Base-by-base conservation (phyloP, 2,797 vertebrate species). In the Poeciliopsis gracilis region DNA sequence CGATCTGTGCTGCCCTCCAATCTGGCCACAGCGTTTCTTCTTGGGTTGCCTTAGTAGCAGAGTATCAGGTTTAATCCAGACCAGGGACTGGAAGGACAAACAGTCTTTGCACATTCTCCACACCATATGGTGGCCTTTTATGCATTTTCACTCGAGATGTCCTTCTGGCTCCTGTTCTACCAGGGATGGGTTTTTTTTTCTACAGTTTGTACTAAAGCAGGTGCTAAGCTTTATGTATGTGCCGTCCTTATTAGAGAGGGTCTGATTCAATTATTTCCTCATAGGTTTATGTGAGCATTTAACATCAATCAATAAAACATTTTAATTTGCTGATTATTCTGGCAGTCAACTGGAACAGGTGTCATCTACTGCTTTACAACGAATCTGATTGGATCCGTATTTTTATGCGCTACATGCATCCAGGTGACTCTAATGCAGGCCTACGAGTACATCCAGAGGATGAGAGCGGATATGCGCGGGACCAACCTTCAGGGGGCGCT, bases 401-500 rank as follows among this genome's bases (percentile, higher is more conserved):
- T 74, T 59, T 72, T 47, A 73, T 74, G 38, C 5, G 28, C 72
- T 78, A 3, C 23, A 12, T 77, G 25, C 73, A 41, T 23, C 36
- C 72, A 99, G 98, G 96, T 97, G 77, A 96, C 95, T 0, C 76
- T 98, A 81, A 93, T 86, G 72, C 92, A 95, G 46, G 96, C 97
- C 10, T 95, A 95, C 0, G 96, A 98, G 87, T 96, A 96, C 70
- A 59, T 97, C 0, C 93, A 96, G 53, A 95, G 87, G 77, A 95
- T 98, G 91, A 95, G 81, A 87, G 93, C 89, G 0, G 94, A 94
- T 0, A 77, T 91, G 6, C 91, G 95, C 0, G 86, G 95, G 73
- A 96, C 95, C 66, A 97, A 97, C 86, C 93, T 99, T 81, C 87
- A 97, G 88, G 96, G 94, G 10, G 97, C 92, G 0, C 91, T 99